Evolutionary conservation across 2,888 invertebrate genomes (phyloP).

Genomic region (Brachynemurus nebulosus): DNA sequence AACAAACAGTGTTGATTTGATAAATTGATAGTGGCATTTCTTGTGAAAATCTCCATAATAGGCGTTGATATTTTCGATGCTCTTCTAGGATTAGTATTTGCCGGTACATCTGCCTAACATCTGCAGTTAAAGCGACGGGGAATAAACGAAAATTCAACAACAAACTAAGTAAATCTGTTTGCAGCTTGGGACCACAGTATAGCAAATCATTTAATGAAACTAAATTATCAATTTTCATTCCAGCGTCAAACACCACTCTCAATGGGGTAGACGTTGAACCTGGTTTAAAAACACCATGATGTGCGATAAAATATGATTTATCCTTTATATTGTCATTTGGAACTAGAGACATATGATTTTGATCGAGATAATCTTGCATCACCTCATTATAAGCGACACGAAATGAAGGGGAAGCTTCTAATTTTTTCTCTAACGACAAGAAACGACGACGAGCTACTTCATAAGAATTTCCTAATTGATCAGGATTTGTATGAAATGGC

Average conservation of each 20-base stretch:
- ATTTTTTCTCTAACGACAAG: no score
- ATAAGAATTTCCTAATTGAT: no score
- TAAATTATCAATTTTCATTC: background rate
- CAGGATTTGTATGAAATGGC: no score
- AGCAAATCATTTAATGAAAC: slow-evolving; percentile 10
- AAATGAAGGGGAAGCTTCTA: no score
- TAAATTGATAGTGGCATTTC: slow-evolving; percentile 5
- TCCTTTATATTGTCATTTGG: background rate
- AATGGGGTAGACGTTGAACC: slow-evolving; percentile 6
- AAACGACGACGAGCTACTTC: no score
- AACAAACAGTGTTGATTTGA: slow-evolving; percentile 9
- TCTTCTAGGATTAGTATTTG: slow-evolving; percentile 8
- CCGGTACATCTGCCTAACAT: slow-evolving; percentile 13
- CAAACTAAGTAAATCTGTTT: slow-evolving; percentile 8
- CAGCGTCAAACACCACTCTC: slow-evolving; percentile 9
- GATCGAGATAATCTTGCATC: background rate
- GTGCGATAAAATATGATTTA: slow-evolving; percentile 6
- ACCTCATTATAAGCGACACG: no score
- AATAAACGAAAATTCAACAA: slow-evolving; percentile 11
- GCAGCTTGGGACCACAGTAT: slow-evolving; percentile 12
- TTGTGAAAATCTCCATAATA: slow-evolving; percentile 7
- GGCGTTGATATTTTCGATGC: slow-evolving; percentile 9
- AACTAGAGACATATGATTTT: background rate
- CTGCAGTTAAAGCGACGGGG: slow-evolving; percentile 11
- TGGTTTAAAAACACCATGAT: slow-evolving; percentile 4